These are phyloP conservation scores for Gorsachius goisagi DNA, from an alignment of 2,113 vertebrate species.

Conservation along the genomic window DNA sequence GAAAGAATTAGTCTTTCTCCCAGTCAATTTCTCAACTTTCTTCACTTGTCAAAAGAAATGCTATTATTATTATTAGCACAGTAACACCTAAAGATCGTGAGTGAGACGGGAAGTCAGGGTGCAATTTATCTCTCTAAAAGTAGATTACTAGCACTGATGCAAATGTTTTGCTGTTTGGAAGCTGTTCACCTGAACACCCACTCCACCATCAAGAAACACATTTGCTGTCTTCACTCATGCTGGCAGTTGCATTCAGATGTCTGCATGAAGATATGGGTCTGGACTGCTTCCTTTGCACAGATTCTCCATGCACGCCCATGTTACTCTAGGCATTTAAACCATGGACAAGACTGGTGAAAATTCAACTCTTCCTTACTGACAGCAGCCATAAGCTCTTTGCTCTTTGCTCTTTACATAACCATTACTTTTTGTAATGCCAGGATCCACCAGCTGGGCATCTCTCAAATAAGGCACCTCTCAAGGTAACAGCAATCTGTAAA, in stretches of 20 bases:
- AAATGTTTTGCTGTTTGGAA: not conserved
- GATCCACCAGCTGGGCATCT: not conserved
- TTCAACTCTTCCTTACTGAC: not conserved
- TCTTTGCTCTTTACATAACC: not conserved
- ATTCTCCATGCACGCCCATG: not conserved
- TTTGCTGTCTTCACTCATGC: not conserved
- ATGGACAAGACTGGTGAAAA: not conserved
- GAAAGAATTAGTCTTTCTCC: not conserved
- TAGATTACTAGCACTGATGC: not conserved
- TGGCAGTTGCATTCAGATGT: not conserved
- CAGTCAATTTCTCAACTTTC: not conserved
- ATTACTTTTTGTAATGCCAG: not conserved
- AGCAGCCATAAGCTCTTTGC: not conserved
- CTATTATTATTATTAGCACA: conserved; percentile 11
- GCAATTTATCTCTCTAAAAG: not conserved
- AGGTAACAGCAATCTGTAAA: not conserved
- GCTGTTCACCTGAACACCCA: not conserved
- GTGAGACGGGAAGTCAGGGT: not conserved
- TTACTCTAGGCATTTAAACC: not conserved
- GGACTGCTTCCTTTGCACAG: not conserved
- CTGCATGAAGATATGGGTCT: not conserved
- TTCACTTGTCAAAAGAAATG: not conserved
- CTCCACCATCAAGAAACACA: not conserved
- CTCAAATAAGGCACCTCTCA: not conserved
- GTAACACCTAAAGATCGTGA: not conserved